These are phyloP conservation scores for Drosophila sp. DNA, from an alignment of 1,140 invertebrate species.

Conservation along the genomic window DNA sequence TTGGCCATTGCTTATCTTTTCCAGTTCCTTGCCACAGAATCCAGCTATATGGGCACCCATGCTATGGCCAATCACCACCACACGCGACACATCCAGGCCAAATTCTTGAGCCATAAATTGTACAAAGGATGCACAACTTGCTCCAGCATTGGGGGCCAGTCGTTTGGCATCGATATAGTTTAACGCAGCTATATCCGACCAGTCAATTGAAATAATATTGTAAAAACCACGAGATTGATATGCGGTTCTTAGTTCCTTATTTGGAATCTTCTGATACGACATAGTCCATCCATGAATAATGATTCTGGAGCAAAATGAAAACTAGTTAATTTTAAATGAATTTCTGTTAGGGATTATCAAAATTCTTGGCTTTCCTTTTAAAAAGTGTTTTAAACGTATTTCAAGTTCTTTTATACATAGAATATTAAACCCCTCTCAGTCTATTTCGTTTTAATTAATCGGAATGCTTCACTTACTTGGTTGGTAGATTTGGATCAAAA, in stretches of 20 bases:
- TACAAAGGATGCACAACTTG: conserved; percentile 37
- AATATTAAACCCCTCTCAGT: neutral
- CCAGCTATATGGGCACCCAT: conserved; percentile 83
- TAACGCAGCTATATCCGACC: conserved; percentile 83
- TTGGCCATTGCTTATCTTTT: conserved; percentile 24
- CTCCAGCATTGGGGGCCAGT: conserved; percentile 25
- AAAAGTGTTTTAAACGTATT: neutral
- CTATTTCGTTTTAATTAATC: neutral
- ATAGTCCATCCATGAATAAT: conserved; percentile 50
- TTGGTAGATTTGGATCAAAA: conserved; percentile 16
- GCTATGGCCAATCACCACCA: conserved; percentile 56
- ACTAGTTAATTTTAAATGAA: no score
- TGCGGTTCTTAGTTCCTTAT: conserved; percentile 61
- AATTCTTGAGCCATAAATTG: conserved; percentile 40
- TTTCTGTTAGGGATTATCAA: no score
- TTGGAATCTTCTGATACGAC: conserved; percentile 26
- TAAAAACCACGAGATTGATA: conserved; percentile 81
- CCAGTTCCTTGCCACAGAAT: conserved; percentile 56
- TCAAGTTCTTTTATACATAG: neutral
- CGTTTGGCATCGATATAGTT: conserved; percentile 84
- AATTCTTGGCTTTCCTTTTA: no score
- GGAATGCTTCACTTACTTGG: conserved; percentile 18
- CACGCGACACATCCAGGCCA: conserved; percentile 18
- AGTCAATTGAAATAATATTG: conserved; percentile 85
- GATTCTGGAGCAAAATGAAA: conserved; percentile 24